Conservation (phyloP, 2,113 vertebrate species). For the Onychostruthus taczanowskii region DNA sequence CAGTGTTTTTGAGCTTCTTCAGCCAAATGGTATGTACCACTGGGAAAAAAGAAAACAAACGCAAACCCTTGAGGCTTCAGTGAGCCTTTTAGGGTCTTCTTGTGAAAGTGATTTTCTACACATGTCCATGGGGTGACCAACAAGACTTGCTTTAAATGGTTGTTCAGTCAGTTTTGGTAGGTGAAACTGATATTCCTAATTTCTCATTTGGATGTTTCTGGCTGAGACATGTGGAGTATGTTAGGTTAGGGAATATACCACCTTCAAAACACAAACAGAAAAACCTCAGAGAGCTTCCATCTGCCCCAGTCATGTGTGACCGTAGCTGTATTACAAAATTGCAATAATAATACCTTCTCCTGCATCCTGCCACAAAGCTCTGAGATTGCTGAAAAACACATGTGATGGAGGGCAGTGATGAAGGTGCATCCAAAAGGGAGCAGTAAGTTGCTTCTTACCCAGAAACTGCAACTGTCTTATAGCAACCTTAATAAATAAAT, state of each 20-base stretch:
- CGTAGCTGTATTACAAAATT: not conserved
- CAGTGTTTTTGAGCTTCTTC: not conserved
- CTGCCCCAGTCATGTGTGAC: not conserved
- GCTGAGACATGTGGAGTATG: not conserved
- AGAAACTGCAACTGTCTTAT: not conserved
- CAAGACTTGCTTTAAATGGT: not conserved
- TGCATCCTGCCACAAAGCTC: not conserved
- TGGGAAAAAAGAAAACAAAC: not conserved
- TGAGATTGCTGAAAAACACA: not conserved
- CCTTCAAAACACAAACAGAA: not conserved
- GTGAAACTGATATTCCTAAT: not conserved
- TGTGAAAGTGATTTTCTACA: not conserved
- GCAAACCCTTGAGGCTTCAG: not conserved
- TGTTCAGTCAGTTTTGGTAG: not conserved
- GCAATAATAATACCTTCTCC: not conserved
- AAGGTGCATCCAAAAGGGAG: not conserved
- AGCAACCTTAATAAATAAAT: not conserved
- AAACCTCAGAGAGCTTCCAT: conserved; percentile 10
- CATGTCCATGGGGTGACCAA: not conserved
- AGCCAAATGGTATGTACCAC: not conserved
- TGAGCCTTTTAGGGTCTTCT: not conserved
- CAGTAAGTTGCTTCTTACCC: not conserved
- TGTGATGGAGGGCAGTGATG: not conserved
- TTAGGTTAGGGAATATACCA: not conserved
- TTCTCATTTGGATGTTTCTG: not conserved